These are phyloP conservation scores for Pocillopora damicornis DNA, from an alignment of 64 coral and sea anemone genomes.

Conservation along the genomic window DNA sequence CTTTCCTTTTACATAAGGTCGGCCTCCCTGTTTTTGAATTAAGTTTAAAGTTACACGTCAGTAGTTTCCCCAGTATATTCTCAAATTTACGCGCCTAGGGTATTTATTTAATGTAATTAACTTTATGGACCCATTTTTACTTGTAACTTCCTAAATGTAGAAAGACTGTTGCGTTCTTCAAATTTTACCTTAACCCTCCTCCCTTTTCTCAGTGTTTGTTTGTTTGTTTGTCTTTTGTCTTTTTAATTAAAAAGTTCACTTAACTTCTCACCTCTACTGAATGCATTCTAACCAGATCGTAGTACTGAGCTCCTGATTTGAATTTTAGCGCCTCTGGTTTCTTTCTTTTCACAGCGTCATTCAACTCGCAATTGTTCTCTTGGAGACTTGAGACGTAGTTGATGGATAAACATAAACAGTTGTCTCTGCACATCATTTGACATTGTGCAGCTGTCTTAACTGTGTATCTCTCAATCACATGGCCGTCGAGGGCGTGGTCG, in stretches of 20 bases:
- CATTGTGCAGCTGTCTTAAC: not conserved
- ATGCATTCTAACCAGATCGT: not conserved
- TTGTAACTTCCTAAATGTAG: too few relatives aligned
- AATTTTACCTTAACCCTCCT: too few relatives aligned
- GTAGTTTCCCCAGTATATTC: too few relatives aligned
- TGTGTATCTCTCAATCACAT: not conserved
- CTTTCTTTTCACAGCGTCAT: not conserved
- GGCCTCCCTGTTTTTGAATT: not conserved
- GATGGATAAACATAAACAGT: not conserved
- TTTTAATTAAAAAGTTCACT: too few relatives aligned
- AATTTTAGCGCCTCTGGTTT: not conserved
- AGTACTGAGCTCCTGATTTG: not conserved
- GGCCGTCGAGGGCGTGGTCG: not conserved
- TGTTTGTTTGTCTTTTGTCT: not conserved
- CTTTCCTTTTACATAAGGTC: not conserved
- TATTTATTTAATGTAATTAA: too few relatives aligned
- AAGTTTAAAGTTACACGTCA: not conserved
- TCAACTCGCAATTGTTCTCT: conserved; percentile 6
- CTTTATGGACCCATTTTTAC: too few relatives aligned
- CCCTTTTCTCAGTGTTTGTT: not conserved
- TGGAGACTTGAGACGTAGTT: not conserved
- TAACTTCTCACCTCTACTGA: not conserved
- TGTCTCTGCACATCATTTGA: conserved; percentile 4
- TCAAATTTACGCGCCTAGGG: too few relatives aligned
- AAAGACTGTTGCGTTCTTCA: too few relatives aligned